Percentiles rank a stretch among this genome's conserved stretches.
Conservation (phyloP, 2,113 vertebrate species). For the Colaptes auratus region DNA sequence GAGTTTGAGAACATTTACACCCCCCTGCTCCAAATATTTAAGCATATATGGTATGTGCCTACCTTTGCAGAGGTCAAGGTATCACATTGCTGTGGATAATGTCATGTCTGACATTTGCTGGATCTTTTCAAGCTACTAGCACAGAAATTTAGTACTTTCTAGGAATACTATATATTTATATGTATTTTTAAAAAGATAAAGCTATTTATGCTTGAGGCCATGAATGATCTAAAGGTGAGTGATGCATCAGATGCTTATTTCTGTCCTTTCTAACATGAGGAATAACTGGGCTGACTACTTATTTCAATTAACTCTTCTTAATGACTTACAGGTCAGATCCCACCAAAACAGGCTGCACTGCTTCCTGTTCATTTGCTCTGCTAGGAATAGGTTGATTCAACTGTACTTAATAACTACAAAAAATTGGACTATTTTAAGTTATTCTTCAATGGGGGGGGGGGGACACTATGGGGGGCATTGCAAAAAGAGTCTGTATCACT, state of each 20-base stretch:
- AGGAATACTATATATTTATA: background rate
- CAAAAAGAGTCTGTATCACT: fast-evolving
- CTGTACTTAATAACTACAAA: background rate
- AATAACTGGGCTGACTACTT: background rate
- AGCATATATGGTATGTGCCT: background rate
- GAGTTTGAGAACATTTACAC: background rate
- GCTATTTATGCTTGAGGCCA: background rate
- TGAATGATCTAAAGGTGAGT: background rate
- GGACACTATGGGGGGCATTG: too few species aligned
- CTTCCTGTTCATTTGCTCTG: background rate
- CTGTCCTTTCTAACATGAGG: background rate
- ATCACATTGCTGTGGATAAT: background rate
- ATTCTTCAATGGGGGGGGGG: background rate
- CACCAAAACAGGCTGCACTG: background rate
- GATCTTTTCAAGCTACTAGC: background rate
- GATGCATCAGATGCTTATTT: background rate
- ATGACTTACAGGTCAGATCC: background rate
- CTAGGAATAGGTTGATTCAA: background rate
- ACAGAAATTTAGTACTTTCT: background rate
- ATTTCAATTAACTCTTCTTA: background rate
- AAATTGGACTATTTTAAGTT: background rate
- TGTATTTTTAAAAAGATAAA: background rate
- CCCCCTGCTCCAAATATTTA: background rate
- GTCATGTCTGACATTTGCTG: background rate
- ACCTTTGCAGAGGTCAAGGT: background rate